Evolutionary conservation across 2,797 vertebrate species (phyloP), one percentile per base, ranked within the genome.

Genomic region (Gila robusta): DNA sequence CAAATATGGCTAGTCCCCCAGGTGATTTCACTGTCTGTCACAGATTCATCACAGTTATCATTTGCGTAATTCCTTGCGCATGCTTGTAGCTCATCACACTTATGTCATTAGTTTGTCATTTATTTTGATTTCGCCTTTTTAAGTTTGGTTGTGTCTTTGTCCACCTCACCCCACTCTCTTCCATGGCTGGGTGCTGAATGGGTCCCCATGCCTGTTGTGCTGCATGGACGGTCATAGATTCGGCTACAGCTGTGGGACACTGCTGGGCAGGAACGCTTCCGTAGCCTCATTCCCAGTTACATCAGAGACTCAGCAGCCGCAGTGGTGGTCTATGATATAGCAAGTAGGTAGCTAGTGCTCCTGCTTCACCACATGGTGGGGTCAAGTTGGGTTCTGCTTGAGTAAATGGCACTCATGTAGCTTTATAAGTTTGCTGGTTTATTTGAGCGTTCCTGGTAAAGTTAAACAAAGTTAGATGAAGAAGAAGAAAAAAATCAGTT

Each of bases 251-350:
- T 98, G 87, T 97, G 96, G 96, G 97, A 98, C 94, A 98, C 97
- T 71, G 97, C 97, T 85, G 97, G 97, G 91, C 96, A 97, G 95
- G 96, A 98, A 89, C 95, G 96, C 81, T 98, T 97, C 95, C 97
- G 96, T 95, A 97, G 96, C 92, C 96, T 98, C 95, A 98, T 98
- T 94, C 97, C 96, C 95, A 98, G 97, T 95, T 98, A 97, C 96
- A 97, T 98, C 95, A 95, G 95, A n/a, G 97, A 98, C 94, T 98
- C 96, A 89, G 96, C 97, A 37, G 97, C 97, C 85, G 96, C 97
- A 89, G 96, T 98, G 93, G 96, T 98, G 94, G 97, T 98, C 95
- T 98, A 97, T 95, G 97, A 98, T 94, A 97, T 98, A 95, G 97
- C 96, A 94, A 98, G 96, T 98, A 97, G 97, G 97, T 98, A 96